Evolutionary conservation across 2,113 vertebrate genomes (phyloP), one percentile per base, ranked within the genome.

Genomic region (Nesogale talazaci): DNA sequence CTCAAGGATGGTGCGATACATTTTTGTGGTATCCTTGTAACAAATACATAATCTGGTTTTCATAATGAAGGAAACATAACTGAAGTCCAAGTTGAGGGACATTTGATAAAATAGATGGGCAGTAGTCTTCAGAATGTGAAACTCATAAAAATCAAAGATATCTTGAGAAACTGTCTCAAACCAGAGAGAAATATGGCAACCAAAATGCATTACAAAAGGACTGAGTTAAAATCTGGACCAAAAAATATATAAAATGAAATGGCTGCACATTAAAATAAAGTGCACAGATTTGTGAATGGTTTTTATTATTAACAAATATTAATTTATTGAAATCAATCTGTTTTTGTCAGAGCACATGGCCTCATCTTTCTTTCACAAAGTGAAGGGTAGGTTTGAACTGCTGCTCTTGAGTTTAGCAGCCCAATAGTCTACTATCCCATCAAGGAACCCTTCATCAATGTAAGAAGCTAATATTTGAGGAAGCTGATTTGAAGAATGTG

Each of bases 81-180:
- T 63, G 16, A 40, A 91, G 69, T 6, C 7, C 38, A 70, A 70
- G 23, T n/a, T n/a, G 46, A 77, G 75, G 31, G 22, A 34, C 6
- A 57, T 67, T 76, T 70, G 59, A 77, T 20, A 84, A 89, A 74
- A 52, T 25, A 72, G 34, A 69, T 74, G 2, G 2, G 57, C 20
- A 16, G 31, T 79, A 59, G 38, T 52, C 36, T 82, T 69, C 31
- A 69, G 74, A 88, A 40, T 6, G 6, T 9, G 65, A 74, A 70
- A 8, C 70, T 78, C n/a, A 46, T 61, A 78, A 94, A 88, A 59
- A 6, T 84, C 42, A 69, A 89, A 85, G 27, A 76, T 89, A n/a
- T n/a, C n/a, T n/a, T 59, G 20, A 92, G 34, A 6, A 31, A 81
- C 15, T 25, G 17, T 67, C 14, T 3, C 29, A 89, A 57, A 25